Conservation (phyloP, 2,888 invertebrate species). For the Pachymerium ferrugineum region DNA sequence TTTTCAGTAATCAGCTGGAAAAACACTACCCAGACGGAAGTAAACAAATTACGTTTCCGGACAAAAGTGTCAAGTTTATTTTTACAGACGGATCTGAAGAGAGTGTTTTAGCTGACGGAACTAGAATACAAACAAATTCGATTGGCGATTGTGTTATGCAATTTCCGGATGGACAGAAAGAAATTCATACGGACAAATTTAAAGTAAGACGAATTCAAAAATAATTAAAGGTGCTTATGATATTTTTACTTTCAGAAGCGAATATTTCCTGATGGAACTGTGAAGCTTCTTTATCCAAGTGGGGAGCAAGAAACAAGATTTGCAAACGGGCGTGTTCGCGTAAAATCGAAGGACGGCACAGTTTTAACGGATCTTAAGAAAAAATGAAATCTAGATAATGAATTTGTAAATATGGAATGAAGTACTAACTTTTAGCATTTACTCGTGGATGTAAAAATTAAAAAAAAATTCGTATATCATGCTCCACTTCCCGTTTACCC, state of each 20-base stretch:
- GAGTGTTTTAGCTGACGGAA: too few relatives aligned
- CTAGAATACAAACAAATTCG: slow-evolving; percentile 62
- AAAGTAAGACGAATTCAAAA: slow-evolving; percentile 56
- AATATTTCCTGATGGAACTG: slow-evolving; percentile 88
- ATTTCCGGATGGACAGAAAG: slow-evolving; percentile 80
- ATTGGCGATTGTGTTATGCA: slow-evolving; percentile 69
- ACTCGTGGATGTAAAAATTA: too few relatives aligned
- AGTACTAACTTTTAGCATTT: too few relatives aligned
- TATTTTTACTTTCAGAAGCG: slow-evolving; percentile 57
- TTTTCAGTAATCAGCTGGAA: slow-evolving; percentile 74
- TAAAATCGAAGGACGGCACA: slow-evolving; percentile 78
- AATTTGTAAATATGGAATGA: too few relatives aligned
- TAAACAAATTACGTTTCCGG: slow-evolving; percentile 71
- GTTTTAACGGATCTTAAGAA: slow-evolving; percentile 77
- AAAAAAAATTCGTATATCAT: too few relatives aligned
- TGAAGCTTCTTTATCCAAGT: slow-evolving; percentile 80
- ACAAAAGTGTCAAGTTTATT: slow-evolving; percentile 67
- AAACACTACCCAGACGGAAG: slow-evolving; percentile 72
- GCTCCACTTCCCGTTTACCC: too few relatives aligned
- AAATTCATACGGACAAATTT: slow-evolving; percentile 74
- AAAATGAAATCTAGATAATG: too few relatives aligned
- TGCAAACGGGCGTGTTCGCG: slow-evolving; percentile 74
- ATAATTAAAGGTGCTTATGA: slow-evolving; percentile 28
- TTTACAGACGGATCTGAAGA: slow-evolving; percentile 52
- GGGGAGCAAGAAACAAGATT: slow-evolving; percentile 89